Evolutionary conservation across 2,113 vertebrate genomes (phyloP).

Genomic region (Hypomesus transpacificus): DNA sequence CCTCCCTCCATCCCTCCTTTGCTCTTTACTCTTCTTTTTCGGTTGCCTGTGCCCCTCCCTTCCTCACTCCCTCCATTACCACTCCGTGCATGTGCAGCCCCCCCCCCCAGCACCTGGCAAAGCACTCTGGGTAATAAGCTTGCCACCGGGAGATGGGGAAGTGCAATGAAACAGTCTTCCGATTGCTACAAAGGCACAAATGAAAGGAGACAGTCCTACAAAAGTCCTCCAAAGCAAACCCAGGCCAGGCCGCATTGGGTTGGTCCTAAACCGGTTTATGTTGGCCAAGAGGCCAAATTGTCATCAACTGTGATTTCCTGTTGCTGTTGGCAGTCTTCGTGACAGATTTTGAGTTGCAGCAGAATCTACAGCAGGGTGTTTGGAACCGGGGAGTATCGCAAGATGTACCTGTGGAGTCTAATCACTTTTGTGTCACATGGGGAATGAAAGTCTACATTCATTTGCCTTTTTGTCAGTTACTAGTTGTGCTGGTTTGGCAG

Average conservation of each 20-base stretch:
- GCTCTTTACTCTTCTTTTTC: not conserved
- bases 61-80: not conserved
- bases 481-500: too few relatives aligned
- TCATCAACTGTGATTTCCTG: too few relatives aligned
- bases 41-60: not conserved
- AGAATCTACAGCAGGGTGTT: too few relatives aligned
- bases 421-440: too few relatives aligned
- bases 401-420: too few relatives aligned
- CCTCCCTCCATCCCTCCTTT: not conserved
- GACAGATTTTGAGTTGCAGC: too few relatives aligned
- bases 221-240: not conserved
- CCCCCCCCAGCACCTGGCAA: slow-evolving; percentile 26
- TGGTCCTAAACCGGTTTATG: too few relatives aligned
- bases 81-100: not conserved
- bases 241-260: not conserved
- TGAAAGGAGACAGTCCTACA: not conserved
- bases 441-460: too few relatives aligned
- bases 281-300: too few relatives aligned
- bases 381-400: too few relatives aligned
- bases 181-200: not conserved
- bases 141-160: slow-evolving; percentile 11
- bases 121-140: slow-evolving; percentile 27
- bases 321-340: too few relatives aligned
- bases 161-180: slow-evolving; percentile 8
- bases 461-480: too few relatives aligned